phyloP scores from a whole-genome alignment of 2,888 invertebrate species.

The Tenthredo notha region DNA sequence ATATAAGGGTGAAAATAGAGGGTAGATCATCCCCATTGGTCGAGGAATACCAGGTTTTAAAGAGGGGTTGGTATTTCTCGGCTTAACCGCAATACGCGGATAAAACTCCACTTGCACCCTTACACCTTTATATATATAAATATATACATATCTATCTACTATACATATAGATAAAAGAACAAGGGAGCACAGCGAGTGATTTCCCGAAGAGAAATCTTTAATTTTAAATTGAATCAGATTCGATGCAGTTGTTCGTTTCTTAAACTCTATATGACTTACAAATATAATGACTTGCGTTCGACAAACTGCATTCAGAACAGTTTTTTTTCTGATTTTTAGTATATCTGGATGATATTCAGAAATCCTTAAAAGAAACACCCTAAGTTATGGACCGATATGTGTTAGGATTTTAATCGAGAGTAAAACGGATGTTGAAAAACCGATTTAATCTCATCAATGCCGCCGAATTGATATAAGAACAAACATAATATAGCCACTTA shows the following conservation, averaged over 20 bases:
- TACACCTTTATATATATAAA: background rate
- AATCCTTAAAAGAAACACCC: background rate
- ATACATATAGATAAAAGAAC: background rate
- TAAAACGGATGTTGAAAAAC: background rate
- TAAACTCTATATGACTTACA: background rate
- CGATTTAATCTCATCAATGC: background rate
- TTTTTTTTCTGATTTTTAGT: background rate
- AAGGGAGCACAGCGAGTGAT: background rate
- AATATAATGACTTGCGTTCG: background rate
- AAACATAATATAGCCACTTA: background rate
- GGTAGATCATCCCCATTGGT: slow-evolving; percentile 63
- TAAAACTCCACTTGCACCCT: background rate
- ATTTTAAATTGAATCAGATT: background rate
- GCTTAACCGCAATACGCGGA: slow-evolving; percentile 9
- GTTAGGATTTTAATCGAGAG: background rate
- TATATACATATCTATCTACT: too few relatives aligned
- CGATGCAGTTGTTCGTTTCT: background rate
- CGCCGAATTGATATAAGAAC: background rate
- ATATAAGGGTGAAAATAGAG: slow-evolving; percentile 54
- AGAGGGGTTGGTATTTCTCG: slow-evolving; percentile 35
- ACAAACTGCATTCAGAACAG: background rate
- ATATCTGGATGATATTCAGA: background rate
- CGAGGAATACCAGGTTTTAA: slow-evolving; percentile 28
- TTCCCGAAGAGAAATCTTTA: background rate
- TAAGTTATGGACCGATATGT: background rate